Conservation (phyloP, 2,113 vertebrate genomes). For the Castor canadensis region DNA sequence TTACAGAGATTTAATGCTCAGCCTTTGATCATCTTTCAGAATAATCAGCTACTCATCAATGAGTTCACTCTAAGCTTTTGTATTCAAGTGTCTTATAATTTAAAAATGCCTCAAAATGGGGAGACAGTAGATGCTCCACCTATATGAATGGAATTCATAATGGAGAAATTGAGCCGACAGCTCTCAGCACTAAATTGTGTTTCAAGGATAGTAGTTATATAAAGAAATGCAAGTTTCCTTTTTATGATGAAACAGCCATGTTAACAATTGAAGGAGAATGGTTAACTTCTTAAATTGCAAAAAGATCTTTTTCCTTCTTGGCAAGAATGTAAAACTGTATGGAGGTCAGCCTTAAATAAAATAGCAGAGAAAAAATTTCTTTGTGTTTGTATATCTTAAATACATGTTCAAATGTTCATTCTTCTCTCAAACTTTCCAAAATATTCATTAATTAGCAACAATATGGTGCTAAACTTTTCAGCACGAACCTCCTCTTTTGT, state of each 20-base stretch:
- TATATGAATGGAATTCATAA: slow-evolving; percentile 70
- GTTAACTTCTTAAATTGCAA: neutral
- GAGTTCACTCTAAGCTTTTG: slow-evolving; percentile 46
- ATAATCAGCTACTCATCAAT: slow-evolving; percentile 61
- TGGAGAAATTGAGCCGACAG: slow-evolving; percentile 64
- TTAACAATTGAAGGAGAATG: neutral
- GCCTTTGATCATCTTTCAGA: slow-evolving; percentile 50
- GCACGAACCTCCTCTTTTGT: neutral
- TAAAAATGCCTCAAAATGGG: slow-evolving; percentile 60
- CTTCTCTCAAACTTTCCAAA: neutral
- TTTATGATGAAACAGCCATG: neutral
- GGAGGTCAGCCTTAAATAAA: neutral
- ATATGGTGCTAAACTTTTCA: neutral
- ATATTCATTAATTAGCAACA: neutral
- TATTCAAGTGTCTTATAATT: slow-evolving; percentile 69
- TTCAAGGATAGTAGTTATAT: neutral
- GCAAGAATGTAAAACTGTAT: neutral
- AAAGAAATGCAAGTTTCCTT: slow-evolving; percentile 20
- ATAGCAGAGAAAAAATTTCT: neutral
- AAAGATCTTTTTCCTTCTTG: neutral
- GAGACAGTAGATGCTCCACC: slow-evolving; percentile 58
- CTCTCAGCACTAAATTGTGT: slow-evolving; percentile 55
- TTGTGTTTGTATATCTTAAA: neutral
- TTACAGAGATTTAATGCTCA: slow-evolving; percentile 37
- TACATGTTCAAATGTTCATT: neutral